Conservation (phyloP, 1,140 invertebrate species). For the Telenomus remus region DNA sequence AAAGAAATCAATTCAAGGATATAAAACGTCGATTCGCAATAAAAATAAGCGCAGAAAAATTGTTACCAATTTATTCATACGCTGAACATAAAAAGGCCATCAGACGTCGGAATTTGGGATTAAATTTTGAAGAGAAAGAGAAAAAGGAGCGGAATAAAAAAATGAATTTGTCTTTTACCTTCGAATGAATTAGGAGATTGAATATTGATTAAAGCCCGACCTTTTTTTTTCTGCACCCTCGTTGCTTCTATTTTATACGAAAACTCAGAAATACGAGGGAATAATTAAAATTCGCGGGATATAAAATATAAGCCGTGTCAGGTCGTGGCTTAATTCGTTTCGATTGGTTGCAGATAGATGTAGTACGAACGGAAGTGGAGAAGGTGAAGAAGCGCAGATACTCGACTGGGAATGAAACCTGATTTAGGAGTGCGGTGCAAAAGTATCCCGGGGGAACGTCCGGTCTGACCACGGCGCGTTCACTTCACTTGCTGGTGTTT, state of each 20-base stretch:
- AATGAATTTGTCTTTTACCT: background rate
- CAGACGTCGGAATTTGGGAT: too few species aligned
- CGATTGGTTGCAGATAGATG: constrained; percentile 48
- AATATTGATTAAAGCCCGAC: constrained; percentile 5
- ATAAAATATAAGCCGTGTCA: constrained; percentile 36
- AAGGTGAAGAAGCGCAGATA: constrained; percentile 64
- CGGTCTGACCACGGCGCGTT: constrained; percentile 69
- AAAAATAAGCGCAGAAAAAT: too few species aligned
- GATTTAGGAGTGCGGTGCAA: constrained; percentile 74
- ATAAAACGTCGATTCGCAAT: too few species aligned
- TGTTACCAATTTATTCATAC: too few species aligned
- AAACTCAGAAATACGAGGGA: constrained; percentile 3
- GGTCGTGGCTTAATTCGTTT: constrained; percentile 44
- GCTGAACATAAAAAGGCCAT: too few species aligned
- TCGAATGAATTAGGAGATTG: constrained; percentile 2
- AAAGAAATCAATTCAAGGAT: too few species aligned
- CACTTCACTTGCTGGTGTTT: constrained; percentile 70
- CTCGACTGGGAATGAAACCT: constrained; percentile 70
- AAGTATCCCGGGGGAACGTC: constrained; percentile 70
- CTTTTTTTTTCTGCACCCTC: background rate
- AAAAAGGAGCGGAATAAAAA: too few species aligned
- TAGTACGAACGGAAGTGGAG: constrained; percentile 33
- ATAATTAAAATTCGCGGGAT: constrained; percentile 23
- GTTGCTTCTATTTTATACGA: background rate
- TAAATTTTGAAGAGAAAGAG: too few species aligned